These are phyloP conservation scores for Pimpla rufipes DNA, from an alignment of 2,888 invertebrate species.

Conservation along the genomic window DNA sequence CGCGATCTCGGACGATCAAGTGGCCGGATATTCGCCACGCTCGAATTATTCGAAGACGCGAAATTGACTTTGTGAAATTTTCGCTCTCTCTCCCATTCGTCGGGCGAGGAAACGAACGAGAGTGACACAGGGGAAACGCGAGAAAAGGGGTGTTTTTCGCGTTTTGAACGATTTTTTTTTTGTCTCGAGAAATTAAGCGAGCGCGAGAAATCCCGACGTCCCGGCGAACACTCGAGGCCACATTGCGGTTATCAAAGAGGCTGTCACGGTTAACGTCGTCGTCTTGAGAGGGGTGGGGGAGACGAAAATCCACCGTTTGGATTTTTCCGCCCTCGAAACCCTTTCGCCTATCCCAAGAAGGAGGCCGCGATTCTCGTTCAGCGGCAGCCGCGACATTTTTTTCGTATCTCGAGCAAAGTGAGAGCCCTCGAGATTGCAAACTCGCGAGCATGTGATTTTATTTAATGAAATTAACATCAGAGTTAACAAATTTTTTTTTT, in stretches of 20 bases:
- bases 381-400: conserved; percentile 15
- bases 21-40: conserved; percentile 77
- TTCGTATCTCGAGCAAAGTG: conserved; percentile 31
- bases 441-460: background rate
- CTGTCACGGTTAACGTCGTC: conserved; percentile 18
- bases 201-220: conserved; percentile 57
- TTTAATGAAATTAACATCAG: background rate
- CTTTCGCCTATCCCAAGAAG: conserved; percentile 15
- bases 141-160: conserved; percentile 18
- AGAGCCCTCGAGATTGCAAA: conserved; percentile 21
- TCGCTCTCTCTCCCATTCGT: conserved; percentile 50
- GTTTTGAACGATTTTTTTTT: too few species aligned
- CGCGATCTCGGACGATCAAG: conserved; percentile 77
- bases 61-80: conserved; percentile 53
- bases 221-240: conserved; percentile 41
- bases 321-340: conserved; percentile 21
- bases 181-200: conserved; percentile 69
- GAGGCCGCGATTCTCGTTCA: conserved; percentile 30
- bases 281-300: conserved; percentile 2
- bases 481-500: too few species aligned
- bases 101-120: conserved; percentile 51
- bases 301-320: conserved; percentile 35
- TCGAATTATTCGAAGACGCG: conserved; percentile 71
- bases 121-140: too few species aligned
- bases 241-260: conserved; percentile 57